Conservation (phyloP, 1,140 invertebrate species). For the Lasaia peninsularis region DNA sequence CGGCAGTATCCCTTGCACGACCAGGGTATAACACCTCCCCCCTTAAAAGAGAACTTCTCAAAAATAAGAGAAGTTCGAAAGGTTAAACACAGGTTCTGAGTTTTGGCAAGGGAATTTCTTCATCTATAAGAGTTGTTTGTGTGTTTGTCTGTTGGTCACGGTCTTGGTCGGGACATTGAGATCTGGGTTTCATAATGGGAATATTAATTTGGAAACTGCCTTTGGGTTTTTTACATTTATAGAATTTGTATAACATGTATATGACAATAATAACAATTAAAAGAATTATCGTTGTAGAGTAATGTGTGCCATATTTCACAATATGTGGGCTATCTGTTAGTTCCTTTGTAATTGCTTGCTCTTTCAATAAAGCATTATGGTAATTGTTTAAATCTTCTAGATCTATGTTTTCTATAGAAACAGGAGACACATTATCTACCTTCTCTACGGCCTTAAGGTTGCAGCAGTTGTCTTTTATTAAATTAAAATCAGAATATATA, state of each 20-base stretch:
- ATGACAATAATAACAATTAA: neutral
- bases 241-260: neutral
- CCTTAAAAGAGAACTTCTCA: neutral
- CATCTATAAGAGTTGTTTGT: neutral
- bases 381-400: constrained; percentile 8
- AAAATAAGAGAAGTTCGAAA: neutral
- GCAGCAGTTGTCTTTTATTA: constrained; percentile 27
- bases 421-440: constrained; percentile 17
- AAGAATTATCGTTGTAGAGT: neutral
- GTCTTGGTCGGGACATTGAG: too few species aligned
- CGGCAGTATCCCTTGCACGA: constrained; percentile 13
- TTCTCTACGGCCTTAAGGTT: constrained; percentile 14
- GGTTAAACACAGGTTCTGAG: neutral
- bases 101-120: neutral
- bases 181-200: neutral
- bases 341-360: neutral
- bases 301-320: constrained; percentile 11
- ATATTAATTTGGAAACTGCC: neutral
- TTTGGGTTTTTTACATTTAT: neutral
- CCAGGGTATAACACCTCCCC: too few species aligned
- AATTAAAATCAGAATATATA: constrained; percentile 19
- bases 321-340: neutral
- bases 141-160: neutral
- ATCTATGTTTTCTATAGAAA: constrained; percentile 15
- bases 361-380: neutral